Conservation (phyloP, 2,888 invertebrate genomes). For the Cryptus armator region DNA sequence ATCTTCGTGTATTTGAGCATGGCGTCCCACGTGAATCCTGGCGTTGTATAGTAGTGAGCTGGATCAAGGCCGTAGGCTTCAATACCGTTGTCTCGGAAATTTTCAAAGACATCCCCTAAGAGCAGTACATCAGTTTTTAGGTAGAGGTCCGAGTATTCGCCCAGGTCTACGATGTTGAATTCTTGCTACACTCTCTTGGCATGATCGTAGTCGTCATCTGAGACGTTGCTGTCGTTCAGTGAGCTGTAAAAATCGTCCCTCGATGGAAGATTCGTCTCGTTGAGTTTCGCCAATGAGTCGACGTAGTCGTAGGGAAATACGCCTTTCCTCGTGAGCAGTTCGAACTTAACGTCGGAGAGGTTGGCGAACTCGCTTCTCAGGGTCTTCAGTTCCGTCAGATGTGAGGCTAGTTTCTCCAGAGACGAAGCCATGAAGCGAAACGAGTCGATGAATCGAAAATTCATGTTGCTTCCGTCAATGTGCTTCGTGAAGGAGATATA, state of each 20-base stretch:
- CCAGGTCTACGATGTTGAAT: constrained; percentile 77
- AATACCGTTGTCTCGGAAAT: constrained; percentile 70
- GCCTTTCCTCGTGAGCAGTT: constrained; percentile 74
- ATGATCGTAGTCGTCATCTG: constrained; percentile 75
- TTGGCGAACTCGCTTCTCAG: constrained; percentile 45
- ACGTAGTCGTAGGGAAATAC: constrained; percentile 79
- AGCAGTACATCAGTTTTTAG: too few species aligned
- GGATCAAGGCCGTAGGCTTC: constrained; percentile 77
- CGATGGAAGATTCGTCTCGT: constrained; percentile 67
- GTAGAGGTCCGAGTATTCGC: constrained; percentile 80
- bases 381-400: constrained; percentile 63
- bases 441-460: constrained; percentile 47
- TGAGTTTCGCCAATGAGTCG: constrained; percentile 68
- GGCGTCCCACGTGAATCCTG: too few species aligned
- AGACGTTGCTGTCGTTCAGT: constrained; percentile 68
- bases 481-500: constrained; percentile 77
- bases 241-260: constrained; percentile 71
- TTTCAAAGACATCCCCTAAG: too few species aligned
- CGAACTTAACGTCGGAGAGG: constrained; percentile 61
- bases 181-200: constrained; percentile 78
- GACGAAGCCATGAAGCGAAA: constrained; percentile 76
- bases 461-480: neutral
- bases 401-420: constrained; percentile 74
- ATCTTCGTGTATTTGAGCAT: too few species aligned
- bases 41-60: too few species aligned